Evolutionary conservation across 2,113 vertebrate species (phyloP).

Genomic region (Menura novaehollandiae): DNA sequence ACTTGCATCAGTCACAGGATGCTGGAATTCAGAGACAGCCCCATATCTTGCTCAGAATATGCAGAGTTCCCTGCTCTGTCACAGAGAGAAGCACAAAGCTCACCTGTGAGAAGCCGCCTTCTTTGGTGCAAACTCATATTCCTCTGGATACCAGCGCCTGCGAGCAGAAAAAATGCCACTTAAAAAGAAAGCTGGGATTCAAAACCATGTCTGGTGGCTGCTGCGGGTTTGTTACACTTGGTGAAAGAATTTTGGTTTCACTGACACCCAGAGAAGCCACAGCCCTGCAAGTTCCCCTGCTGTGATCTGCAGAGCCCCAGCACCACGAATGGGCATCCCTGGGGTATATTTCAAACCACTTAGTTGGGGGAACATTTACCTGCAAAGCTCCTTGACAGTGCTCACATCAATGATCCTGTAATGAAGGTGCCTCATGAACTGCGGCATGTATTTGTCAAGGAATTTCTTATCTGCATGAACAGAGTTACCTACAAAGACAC

Average conservation of each 20-base stretch:
- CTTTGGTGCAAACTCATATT: conserved; percentile 85
- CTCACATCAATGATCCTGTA: conserved; percentile 94
- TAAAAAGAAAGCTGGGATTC: background rate
- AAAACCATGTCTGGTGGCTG: rapidly evolving
- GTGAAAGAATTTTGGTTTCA: background rate
- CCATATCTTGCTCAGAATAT: rapidly evolving
- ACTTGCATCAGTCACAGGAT: background rate
- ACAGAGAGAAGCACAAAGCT: background rate
- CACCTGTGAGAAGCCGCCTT: conserved; percentile 93
- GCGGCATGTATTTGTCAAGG: conserved; percentile 96
- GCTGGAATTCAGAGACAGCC: background rate
- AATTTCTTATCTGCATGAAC: conserved; percentile 91
- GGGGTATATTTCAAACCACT: background rate
- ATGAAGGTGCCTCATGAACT: conserved; percentile 90
- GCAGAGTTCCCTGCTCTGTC: background rate
- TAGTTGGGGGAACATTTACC: conserved; percentile 56
- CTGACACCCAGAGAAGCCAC: background rate
- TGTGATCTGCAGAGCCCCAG: background rate
- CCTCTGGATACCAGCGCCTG: conserved; percentile 94
- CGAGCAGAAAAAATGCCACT: background rate
- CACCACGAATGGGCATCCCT: rapidly evolving
- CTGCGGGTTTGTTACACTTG: rapidly evolving
- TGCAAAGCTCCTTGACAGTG: conserved; percentile 97
- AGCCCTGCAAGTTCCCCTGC: rapidly evolving
- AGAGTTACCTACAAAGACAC: conserved; percentile 79